Evolutionary conservation across 2,888 invertebrate genomes (phyloP).

Genomic region (Cephus sareptanus): DNA sequence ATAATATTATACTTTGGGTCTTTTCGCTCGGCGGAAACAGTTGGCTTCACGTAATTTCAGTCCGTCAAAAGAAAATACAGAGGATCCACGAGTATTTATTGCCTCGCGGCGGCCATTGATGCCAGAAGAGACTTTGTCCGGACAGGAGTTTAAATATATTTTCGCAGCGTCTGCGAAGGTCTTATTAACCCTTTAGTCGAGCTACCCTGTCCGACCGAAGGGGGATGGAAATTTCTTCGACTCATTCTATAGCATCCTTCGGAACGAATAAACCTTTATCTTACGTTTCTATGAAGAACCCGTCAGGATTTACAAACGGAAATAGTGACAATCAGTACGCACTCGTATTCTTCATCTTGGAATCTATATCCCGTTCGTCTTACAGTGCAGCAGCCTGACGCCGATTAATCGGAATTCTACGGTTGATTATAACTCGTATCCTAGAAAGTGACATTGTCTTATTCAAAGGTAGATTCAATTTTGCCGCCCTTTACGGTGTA

Average conservation of each 20-base stretch:
- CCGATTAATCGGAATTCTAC: background rate
- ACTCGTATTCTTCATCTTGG: background rate
- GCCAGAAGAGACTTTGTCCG: background rate
- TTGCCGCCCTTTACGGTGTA: background rate
- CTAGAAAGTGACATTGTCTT: background rate
- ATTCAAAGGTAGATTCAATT: background rate
- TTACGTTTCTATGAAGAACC: background rate
- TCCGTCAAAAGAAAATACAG: background rate
- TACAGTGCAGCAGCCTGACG: background rate
- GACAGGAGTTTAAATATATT: background rate
- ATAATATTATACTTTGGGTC: background rate
- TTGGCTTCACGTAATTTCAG: background rate
- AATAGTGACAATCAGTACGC: background rate
- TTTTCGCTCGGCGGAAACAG: background rate
- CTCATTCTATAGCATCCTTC: background rate
- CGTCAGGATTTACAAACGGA: background rate
- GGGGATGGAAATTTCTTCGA: background rate
- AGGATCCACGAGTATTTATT: background rate
- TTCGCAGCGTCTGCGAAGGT: background rate
- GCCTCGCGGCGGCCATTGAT: background rate
- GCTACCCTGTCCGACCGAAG: background rate
- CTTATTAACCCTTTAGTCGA: background rate
- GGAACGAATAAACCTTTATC: background rate
- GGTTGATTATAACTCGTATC: background rate
- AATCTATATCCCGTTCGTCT: background rate